Percentiles rank a stretch among this genome's conserved stretches.
phyloP scores from a whole-genome alignment of 2,888 invertebrate species.

The Tyria jacobaeae region DNA sequence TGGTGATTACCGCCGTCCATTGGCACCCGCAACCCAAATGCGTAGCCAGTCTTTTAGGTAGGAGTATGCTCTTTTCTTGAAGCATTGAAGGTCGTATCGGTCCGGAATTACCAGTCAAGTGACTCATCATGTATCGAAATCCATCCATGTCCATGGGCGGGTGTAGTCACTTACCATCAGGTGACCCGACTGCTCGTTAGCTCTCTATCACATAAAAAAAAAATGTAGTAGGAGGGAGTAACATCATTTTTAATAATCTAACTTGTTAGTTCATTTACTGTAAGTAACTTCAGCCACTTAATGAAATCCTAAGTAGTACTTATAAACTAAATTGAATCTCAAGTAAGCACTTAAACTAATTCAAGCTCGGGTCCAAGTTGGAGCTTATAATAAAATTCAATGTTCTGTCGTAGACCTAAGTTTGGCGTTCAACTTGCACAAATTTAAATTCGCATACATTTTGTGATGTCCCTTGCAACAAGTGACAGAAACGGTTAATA shows the following conservation, averaged over 20 bases:
- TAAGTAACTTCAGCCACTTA: neutral
- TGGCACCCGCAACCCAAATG: too few relatives aligned
- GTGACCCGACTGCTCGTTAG: too few relatives aligned
- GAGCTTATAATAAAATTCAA: conserved; percentile 40
- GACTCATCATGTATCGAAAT: too few relatives aligned
- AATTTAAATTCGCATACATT: conserved; percentile 12
- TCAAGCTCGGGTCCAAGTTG: conserved; percentile 27
- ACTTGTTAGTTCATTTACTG: neutral
- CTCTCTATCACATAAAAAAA: too few relatives aligned
- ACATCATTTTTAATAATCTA: neutral
- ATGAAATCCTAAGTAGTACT: neutral
- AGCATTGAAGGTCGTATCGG: too few relatives aligned
- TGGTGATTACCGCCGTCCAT: too few relatives aligned
- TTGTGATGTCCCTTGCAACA: neutral
- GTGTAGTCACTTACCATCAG: too few relatives aligned
- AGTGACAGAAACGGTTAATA: neutral
- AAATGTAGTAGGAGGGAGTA: too few relatives aligned
- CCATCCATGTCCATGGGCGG: too few relatives aligned
- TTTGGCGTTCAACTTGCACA: conserved; percentile 24
- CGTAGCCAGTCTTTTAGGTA: too few relatives aligned
- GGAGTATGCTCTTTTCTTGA: too few relatives aligned
- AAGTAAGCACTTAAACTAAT: conserved; percentile 32
- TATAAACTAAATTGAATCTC: neutral
- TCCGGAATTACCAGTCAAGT: too few relatives aligned
- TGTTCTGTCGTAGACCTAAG: conserved; percentile 26